Evolutionary conservation across 2,888 invertebrate genomes (phyloP).

Genomic region (Phyto melanocephala): DNA sequence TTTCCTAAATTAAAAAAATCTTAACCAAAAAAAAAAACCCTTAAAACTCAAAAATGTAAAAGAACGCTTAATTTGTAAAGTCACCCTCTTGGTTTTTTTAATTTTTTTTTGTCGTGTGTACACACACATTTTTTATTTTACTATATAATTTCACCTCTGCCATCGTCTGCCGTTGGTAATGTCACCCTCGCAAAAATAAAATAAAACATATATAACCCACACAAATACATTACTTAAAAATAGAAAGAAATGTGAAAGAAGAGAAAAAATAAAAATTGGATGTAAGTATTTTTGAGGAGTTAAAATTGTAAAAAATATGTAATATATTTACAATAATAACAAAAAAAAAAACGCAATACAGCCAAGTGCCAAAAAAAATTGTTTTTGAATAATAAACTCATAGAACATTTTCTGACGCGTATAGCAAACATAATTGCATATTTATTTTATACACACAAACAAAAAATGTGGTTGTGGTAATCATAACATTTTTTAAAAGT

Average conservation of each 20-base stretch:
- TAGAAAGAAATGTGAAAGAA: conserved; percentile 11
- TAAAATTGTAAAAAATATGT: conserved; percentile 26
- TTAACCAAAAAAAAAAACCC: conserved; percentile 37
- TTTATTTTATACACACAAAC: no score
- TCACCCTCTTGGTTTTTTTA: conserved; percentile 50
- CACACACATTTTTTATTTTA: conserved; percentile 38
- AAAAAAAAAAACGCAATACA: no score
- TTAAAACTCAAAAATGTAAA: conserved; percentile 54
- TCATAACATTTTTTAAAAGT: no score
- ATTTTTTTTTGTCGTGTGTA: conserved; percentile 5
- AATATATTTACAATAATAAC: neutral
- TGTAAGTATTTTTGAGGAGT: conserved; percentile 25
- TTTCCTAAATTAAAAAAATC: conserved; percentile 54
- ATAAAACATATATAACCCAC: conserved; percentile 20
- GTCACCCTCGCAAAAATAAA: conserved; percentile 48
- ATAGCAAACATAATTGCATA: no score
- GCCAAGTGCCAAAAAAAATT: neutral
- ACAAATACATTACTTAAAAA: neutral
- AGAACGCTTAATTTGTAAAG: conserved; percentile 56
- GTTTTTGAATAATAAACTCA: no score
- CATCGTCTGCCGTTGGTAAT: conserved; percentile 30
- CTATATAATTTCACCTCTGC: conserved; percentile 39
- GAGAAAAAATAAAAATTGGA: neutral
- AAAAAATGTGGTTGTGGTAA: no score
- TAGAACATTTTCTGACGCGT: no score